phyloP scores from a whole-genome alignment of 1,140 invertebrate genomes.

The Drosophila asahinai region DNA sequence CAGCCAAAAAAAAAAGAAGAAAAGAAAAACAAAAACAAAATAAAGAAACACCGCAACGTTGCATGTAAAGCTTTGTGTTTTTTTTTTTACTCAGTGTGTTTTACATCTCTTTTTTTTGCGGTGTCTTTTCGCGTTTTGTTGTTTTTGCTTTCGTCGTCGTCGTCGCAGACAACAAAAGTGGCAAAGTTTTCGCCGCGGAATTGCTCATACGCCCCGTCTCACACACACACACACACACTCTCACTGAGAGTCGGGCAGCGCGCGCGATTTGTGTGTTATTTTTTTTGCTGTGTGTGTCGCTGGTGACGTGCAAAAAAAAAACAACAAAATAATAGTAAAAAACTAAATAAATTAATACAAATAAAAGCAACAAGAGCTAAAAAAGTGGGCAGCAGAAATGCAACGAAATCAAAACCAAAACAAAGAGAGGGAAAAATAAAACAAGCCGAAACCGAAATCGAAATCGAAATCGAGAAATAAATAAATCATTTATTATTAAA shows the following conservation, averaged over 20 bases:
- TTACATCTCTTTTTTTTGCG: constrained; percentile 36
- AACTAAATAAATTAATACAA: not conserved
- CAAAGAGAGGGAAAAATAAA: constrained; percentile 17
- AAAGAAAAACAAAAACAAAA: constrained; percentile 7
- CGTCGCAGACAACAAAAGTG: constrained; percentile 64
- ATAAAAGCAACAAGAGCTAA: constrained; percentile 1
- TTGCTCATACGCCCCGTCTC: constrained; percentile 78
- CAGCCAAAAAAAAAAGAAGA: constrained; percentile 23
- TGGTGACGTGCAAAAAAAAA: constrained; percentile 48
- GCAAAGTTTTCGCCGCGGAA: constrained; percentile 76
- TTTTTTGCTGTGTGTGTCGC: constrained; percentile 22
- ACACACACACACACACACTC: constrained; percentile 24
- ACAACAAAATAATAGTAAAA: constrained; percentile 23
- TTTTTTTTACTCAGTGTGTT: constrained; percentile 8
- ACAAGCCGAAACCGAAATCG: constrained; percentile 10
- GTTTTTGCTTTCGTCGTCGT: constrained; percentile 55
- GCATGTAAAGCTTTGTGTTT: constrained; percentile 67
- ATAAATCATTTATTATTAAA: constrained; percentile 66
- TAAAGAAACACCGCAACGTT: constrained; percentile 20
- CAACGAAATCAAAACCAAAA: constrained; percentile 40
- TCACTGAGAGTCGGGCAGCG: constrained; percentile 15
- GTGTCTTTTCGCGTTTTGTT: constrained; percentile 33
- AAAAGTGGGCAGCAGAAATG: constrained; percentile 20
- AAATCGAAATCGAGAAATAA: constrained; percentile 42
- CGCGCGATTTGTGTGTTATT: constrained; percentile 33